Base-by-base conservation (phyloP, 2,113 vertebrate species). In the Oryzias javanicus region DNA sequence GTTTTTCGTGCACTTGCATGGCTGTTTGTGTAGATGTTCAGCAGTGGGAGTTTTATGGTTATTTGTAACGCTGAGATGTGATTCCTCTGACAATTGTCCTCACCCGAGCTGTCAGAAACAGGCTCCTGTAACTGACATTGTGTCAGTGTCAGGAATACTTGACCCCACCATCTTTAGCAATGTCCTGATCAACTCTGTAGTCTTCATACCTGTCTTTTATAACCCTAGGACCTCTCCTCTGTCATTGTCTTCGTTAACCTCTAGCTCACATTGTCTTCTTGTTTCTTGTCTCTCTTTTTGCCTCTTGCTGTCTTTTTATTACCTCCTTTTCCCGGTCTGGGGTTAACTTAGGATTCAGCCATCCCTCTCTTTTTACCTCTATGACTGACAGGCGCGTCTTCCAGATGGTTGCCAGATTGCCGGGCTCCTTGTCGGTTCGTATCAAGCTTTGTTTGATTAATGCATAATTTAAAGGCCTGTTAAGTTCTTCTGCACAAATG, bases 361-460 rank as follows among this genome's bases (percentile, higher is more conserved):
- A 78, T 70, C 67, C 67, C 41, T 86, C 74, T 66, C 35, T 79
- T 87, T 81, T 83, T 80, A 85, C 83, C 82, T 85, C 82, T 66
- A 42, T 63, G 86, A 87, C 75, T 85, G 86, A 84, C 85, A 88
- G 56, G 63, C 63, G 63, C 76, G 78, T 85, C 72, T 85, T 87
- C 89, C 85, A 88, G 82, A 86, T 90, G 85, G 83, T 67, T 70
- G 66, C 85, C 87, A 87, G 83, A 87, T 82, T 87, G 76, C 74
- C 64, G 68, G 70, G 68, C 70, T 80, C 66, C 68, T 67, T 86
- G 86, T 89, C 85, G 81, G 74, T 83, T 88, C 74, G 66, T 68
- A 86, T 90, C 85, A 83, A 79, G 57, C 58, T 67, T 64, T 70
- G 74, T 85, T 86, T 88, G 75, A 89, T 89, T 77, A 84, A 84